Base-by-base conservation (phyloP, 2,113 vertebrate genomes). In the Scomber scombrus region DNA sequence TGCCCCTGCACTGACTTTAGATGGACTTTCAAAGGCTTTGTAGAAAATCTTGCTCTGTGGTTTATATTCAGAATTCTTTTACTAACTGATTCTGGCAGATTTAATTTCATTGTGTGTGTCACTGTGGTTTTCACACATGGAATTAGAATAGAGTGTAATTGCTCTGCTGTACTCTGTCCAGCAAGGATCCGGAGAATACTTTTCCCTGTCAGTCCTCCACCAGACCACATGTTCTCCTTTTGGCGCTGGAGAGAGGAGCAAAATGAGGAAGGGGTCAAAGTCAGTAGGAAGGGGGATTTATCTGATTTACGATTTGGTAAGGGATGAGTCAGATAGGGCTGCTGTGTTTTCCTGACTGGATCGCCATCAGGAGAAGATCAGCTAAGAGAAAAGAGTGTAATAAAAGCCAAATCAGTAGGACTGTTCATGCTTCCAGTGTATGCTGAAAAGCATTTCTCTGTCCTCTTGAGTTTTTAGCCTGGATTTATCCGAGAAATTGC, bases 221-320 rank as follows among this genome's bases (percentile, higher is more conserved):
- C 43, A 45, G 55, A 75, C 58, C 87, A 77, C 71, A 77, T 87
- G 79, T 82, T 79, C 75, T 76, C 23, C 7, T 71, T 75, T 83
- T 75, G 82, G 75, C 64, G 56, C 21, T 18, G 52, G 23, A 84
- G 65, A 46, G 80, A 45, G 81, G 61, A 85, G 75, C 23, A n/a
- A 52, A 87, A 77, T 50, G n/a, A 74, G 11, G 6, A 66, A 85
- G n/a, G 71, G 67, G 56, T 89, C 80, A 85, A 52, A 85, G 62
- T 65, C 66, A 55, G 86, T 80, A 84, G 71, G 63, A 89, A 81
- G 34, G 61, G 54, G 82, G 84, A 81, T 90, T 88, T 79, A 21
- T 66, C 65, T 71, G 82, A 88, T 87, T 88, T 87, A 81, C 12
- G 4, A 34, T 89, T 84, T 56, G 68, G 60, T 81, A 68, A 62